Evolutionary conservation across 2,797 vertebrate genomes (phyloP).

Genomic region (Melopsittacus undulatus): DNA sequence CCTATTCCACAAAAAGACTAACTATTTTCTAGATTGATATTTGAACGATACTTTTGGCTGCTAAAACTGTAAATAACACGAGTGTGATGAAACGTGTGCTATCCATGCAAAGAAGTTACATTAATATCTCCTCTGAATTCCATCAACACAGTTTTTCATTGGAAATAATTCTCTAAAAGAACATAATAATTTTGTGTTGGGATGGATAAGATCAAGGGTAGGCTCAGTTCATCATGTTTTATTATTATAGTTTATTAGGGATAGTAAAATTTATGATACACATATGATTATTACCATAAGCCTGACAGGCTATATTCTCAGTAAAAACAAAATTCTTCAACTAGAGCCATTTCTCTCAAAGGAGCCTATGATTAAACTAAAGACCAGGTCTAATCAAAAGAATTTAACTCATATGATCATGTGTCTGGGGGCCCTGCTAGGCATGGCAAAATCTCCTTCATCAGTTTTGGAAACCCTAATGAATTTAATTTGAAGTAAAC

Average conservation of each 20-base stretch:
- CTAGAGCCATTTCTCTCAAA: background rate
- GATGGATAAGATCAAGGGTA: background rate
- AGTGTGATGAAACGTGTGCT: background rate
- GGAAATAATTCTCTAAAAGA: background rate
- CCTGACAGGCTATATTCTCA: background rate
- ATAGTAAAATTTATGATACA: background rate
- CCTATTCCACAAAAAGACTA: background rate
- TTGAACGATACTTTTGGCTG: background rate
- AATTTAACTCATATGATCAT: background rate
- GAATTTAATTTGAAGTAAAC: background rate
- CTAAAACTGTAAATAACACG: background rate
- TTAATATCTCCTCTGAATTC: background rate
- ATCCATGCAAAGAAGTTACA: background rate
- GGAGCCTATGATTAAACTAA: background rate
- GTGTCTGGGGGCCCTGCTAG: background rate
- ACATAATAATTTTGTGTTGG: background rate
- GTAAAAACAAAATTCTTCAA: background rate
- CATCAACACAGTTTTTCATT: background rate
- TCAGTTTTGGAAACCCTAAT: background rate
- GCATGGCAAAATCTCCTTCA: background rate
- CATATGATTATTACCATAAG: background rate
- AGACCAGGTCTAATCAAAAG: background rate
- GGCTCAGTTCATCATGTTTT: background rate
- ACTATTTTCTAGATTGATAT: background rate
- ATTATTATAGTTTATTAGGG: background rate